Evolutionary conservation across 2,797 vertebrate species (phyloP), one percentile per base, ranked within the genome.

Genomic region (Epinephelus malabaricus): DNA sequence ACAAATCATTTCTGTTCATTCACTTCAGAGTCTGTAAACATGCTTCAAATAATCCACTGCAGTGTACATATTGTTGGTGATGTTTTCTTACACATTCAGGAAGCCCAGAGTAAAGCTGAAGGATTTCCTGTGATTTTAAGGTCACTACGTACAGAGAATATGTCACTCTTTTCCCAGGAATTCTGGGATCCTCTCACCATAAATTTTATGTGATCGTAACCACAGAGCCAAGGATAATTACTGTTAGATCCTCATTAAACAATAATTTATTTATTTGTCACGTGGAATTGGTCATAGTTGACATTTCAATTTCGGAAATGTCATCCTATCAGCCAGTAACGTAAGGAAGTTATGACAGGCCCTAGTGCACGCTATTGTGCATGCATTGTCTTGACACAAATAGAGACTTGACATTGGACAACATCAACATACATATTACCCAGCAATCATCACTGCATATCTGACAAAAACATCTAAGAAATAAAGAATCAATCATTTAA

Each of bases 91-190:
- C 3, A 34, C 43, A 63, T 17, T 63, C 45, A 54, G 11, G 64
- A 46, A 56, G 6, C 1, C 3, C 27, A 54, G 30, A 45, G 6
- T n/a, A 47, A 2, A 51, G 38, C 7, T 5, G 17, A 76, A 69
- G 9, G 59, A 65, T 55, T 70, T 34, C 49, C 45, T 0, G 5
- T 23, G 5, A 59, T 56, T 69, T 78, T 38, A n/a, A 74, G 68
- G 47, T 43, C 27, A 64, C 9, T 17, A 21, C 21, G 25, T 27
- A 27, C 2, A 0, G 1, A 6, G 3, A 38, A 53, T 27, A 53
- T 19, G 38, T 54, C 50, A 23, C n/a, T 45, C 6, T 46, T 64
- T 45, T 15, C 12, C 38, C 34, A 45, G 11, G 58, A 79, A 30
- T 50, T 0, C n/a, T 17, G 7, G 34, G 45, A 64, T 61, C 45